These are phyloP conservation scores for Cyrtodaria siliqua DNA, from an alignment of 2,888 invertebrate species.

Conservation along the genomic window DNA sequence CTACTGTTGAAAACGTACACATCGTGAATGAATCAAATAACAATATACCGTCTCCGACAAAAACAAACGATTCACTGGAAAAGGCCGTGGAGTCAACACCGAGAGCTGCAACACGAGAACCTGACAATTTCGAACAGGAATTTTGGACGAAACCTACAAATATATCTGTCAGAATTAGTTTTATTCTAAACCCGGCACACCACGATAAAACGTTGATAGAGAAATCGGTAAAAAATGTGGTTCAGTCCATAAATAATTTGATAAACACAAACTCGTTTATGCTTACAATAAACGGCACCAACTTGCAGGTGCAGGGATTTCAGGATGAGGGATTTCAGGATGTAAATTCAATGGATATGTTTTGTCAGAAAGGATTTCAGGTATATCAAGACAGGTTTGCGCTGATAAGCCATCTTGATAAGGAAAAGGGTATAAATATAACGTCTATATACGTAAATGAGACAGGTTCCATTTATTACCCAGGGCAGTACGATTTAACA, in stretches of 20 bases:
- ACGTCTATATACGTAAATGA: slow-evolving; percentile 68
- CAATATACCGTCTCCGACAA: too few species aligned
- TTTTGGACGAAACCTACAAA: background rate
- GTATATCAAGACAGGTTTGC: slow-evolving; percentile 31
- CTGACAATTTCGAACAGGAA: too few species aligned
- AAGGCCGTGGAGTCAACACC: too few species aligned
- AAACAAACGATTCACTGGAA: too few species aligned
- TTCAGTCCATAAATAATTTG: slow-evolving; percentile 66
- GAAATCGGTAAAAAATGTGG: slow-evolving; percentile 61
- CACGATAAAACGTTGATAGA: slow-evolving; percentile 52
- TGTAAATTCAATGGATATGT: slow-evolving; percentile 47
- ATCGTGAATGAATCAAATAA: too few species aligned
- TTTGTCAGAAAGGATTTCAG: slow-evolving; percentile 59
- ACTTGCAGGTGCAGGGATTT: slow-evolving; percentile 63
- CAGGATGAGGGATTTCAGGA: slow-evolving; percentile 20
- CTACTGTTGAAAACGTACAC: background rate
- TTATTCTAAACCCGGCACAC: slow-evolving; percentile 70
- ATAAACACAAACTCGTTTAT: slow-evolving; percentile 65
- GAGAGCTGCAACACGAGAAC: too few species aligned
- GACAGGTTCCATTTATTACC: slow-evolving; percentile 61
- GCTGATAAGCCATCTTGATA: slow-evolving; percentile 23
- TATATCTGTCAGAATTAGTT: slow-evolving; percentile 60
- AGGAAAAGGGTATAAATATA: slow-evolving; percentile 28
- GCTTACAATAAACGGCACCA: slow-evolving; percentile 75
- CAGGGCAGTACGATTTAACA: slow-evolving; percentile 75